Conservation (phyloP, 2,113 vertebrate species). For the Muntiacus muntjak region DNA sequence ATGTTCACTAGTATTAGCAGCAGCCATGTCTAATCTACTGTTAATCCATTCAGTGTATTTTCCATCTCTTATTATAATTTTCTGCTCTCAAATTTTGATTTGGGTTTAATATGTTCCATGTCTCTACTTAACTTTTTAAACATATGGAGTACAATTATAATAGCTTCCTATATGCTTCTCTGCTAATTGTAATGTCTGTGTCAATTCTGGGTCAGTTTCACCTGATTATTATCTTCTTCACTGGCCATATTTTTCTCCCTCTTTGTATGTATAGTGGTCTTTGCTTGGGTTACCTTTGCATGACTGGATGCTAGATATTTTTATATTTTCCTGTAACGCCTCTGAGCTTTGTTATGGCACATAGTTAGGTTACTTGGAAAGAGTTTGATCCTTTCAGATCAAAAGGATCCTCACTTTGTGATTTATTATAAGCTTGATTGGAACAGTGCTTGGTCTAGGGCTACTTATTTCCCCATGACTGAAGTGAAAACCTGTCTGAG, state of each 20-base stretch:
- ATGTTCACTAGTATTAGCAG: not conserved
- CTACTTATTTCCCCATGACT: not conserved
- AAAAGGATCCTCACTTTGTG: not conserved
- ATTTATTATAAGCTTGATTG: not conserved
- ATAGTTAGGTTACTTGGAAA: not conserved
- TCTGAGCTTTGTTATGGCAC: constrained; percentile 24
- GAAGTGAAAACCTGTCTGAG: not conserved
- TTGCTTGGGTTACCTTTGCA: not conserved
- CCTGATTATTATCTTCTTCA: not conserved
- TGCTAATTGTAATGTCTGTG: not conserved
- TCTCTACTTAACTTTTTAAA: constrained; percentile 2
- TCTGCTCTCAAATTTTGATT: not conserved
- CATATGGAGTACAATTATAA: not conserved
- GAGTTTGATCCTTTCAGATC: not conserved
- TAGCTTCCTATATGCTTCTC: not conserved
- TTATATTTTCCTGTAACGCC: not conserved
- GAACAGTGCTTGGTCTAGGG: not conserved
- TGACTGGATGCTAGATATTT: constrained; percentile 12
- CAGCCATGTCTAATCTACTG: not conserved
- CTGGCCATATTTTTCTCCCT: not conserved
- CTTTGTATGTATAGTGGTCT: not conserved
- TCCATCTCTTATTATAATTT: not conserved
- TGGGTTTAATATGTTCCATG: not conserved
- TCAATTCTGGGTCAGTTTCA: not conserved
- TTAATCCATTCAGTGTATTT: not conserved